Evolutionary conservation across 2,113 vertebrate species (phyloP).

Genomic region (Anguilla japonica): DNA sequence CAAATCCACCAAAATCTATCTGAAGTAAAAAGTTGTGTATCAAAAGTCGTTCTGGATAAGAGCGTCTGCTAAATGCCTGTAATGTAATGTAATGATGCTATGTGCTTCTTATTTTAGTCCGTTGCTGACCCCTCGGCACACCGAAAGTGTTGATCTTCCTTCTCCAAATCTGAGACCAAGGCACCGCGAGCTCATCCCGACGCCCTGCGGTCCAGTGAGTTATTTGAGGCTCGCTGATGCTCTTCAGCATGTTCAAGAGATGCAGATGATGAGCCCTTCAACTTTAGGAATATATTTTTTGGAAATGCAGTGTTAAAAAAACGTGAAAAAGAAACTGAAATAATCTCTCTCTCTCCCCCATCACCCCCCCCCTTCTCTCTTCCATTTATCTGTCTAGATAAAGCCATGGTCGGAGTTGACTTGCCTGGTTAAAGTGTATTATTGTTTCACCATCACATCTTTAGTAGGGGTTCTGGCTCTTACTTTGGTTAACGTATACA

Average conservation of each 20-base stretch:
- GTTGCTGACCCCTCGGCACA: slow-evolving; percentile 46
- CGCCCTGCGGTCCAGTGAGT: slow-evolving; percentile 80
- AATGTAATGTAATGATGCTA: too few species aligned
- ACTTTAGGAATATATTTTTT: too few species aligned
- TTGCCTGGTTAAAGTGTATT: slow-evolving; percentile 69
- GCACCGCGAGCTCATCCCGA: slow-evolving; percentile 77
- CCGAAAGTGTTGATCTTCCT: slow-evolving; percentile 34
- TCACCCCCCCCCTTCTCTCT: too few species aligned
- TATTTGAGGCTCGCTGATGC: neutral
- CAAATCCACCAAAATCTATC: too few species aligned
- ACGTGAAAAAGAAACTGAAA: too few species aligned
- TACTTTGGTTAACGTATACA: slow-evolving; percentile 69
- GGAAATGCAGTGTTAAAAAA: too few species aligned
- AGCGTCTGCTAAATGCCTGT: too few species aligned
- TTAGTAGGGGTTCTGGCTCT: slow-evolving; percentile 72
- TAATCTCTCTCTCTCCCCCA: neutral
- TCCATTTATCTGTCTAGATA: slow-evolving; percentile 60
- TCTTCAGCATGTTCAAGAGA: too few species aligned
- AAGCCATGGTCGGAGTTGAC: slow-evolving; percentile 78
- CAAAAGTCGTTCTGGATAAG: too few species aligned
- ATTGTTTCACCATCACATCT: slow-evolving; percentile 72
- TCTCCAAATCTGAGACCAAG: slow-evolving; percentile 77
- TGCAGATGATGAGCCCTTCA: too few species aligned
- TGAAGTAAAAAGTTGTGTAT: too few species aligned
- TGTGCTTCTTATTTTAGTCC: slow-evolving; percentile 41